Percentiles rank a stretch among this genome's conserved stretches.
Evolutionary conservation across 2,888 invertebrate genomes (phyloP).

Genomic region (Cabera pusaria): DNA sequence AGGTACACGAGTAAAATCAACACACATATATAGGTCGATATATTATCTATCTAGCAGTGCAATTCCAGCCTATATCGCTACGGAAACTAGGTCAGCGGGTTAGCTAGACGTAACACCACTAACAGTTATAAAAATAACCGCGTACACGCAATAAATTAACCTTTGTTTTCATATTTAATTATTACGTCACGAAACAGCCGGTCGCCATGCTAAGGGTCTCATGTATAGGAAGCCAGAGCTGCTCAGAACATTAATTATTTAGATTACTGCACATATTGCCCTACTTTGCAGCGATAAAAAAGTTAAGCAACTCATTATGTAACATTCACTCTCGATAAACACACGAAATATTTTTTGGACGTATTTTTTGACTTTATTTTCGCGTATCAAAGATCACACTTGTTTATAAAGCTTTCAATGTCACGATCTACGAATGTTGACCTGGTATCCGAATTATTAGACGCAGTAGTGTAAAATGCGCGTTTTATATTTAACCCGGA

Average conservation of each 20-base stretch:
- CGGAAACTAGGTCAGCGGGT: slow-evolving; percentile 50
- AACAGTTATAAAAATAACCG: slow-evolving; percentile 10
- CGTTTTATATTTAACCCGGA: slow-evolving; percentile 59
- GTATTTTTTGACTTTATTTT: slow-evolving; percentile 15
- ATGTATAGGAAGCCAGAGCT: slow-evolving; percentile 15
- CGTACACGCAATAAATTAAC: slow-evolving; percentile 9
- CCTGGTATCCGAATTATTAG: slow-evolving; percentile 41
- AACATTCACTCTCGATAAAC: slow-evolving; percentile 20
- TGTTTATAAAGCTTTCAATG: slow-evolving; percentile 48
- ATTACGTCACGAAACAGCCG: slow-evolving; percentile 17
- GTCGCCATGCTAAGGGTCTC: slow-evolving; percentile 19
- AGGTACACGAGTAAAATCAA: no score
- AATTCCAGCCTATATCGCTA: slow-evolving; percentile 36
- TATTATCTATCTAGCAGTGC: no score
- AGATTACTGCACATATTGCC: slow-evolving; percentile 24
- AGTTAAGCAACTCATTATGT: slow-evolving; percentile 26
- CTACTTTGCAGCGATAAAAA: slow-evolving; percentile 21
- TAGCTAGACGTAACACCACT: slow-evolving; percentile 36
- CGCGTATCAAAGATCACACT: slow-evolving; percentile 27
- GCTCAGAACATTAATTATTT: slow-evolving; percentile 27
- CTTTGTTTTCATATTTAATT: slow-evolving; percentile 16
- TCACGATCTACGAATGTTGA: slow-evolving; percentile 46
- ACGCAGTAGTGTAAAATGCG: slow-evolving; percentile 55
- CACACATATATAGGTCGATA: no score
- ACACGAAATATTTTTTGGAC: slow-evolving; percentile 5